Evolutionary conservation across 1,140 invertebrate genomes (phyloP).

Genomic region (Nixonia krombeini): DNA sequence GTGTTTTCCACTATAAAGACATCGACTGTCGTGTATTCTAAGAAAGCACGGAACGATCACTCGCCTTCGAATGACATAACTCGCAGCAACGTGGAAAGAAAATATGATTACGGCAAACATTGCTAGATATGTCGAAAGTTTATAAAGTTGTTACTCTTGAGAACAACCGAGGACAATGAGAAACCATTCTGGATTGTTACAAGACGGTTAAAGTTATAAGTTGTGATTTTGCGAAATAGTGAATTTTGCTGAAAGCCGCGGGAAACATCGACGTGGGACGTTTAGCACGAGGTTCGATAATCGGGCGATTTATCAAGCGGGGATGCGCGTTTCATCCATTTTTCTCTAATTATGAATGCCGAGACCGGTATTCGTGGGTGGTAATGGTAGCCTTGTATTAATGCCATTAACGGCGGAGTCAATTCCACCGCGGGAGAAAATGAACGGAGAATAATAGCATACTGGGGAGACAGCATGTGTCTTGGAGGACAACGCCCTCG

Average conservation of each 20-base stretch:
- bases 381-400: slow-evolving; percentile 33
- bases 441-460: slow-evolving; percentile 4
- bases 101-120: slow-evolving; percentile 8
- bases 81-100: slow-evolving; percentile 4
- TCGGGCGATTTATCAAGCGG: no score
- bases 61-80: slow-evolving; percentile 23
- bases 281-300: no score
- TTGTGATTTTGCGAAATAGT: not conserved
- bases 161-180: no score
- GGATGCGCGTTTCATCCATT: no score
- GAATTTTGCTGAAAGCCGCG: no score
- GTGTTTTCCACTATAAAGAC: slow-evolving; percentile 48
- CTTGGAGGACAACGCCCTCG: slow-evolving; percentile 20
- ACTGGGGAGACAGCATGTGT: slow-evolving; percentile 3
- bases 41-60: slow-evolving; percentile 26
- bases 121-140: slow-evolving; percentile 17
- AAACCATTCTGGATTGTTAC: no score
- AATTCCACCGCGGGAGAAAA: slow-evolving; percentile 7
- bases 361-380: no score
- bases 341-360: slow-evolving; percentile 27
- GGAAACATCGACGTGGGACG: no score
- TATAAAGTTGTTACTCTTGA: slow-evolving; percentile 12
- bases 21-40: slow-evolving; percentile 38
- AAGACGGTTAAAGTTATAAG: not conserved
- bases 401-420: slow-evolving; percentile 18